These are phyloP conservation scores for Plemyria rubiginata DNA, from an alignment of 2,888 invertebrate genomes.

Conservation along the genomic window DNA sequence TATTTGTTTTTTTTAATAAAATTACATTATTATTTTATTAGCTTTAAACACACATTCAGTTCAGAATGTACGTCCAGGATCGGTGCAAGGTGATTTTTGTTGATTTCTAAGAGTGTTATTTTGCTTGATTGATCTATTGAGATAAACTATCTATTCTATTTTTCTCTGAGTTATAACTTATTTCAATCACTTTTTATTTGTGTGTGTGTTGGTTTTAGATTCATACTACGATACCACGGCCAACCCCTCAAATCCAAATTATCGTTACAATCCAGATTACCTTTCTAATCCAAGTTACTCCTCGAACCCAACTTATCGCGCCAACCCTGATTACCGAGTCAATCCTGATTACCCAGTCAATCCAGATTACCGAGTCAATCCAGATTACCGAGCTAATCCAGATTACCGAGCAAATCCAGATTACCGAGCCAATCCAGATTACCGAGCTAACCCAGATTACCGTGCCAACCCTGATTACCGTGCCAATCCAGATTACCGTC, in stretches of 20 bases:
- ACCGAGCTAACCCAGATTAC: slow-evolving; percentile 19
- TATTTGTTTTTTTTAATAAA: background rate
- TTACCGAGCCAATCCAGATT: slow-evolving; percentile 19
- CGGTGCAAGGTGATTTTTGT: slow-evolving; percentile 24
- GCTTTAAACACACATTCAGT: slow-evolving; percentile 16
- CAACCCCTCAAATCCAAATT: slow-evolving; percentile 24
- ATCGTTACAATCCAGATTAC: slow-evolving; percentile 21
- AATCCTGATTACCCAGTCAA: slow-evolving; percentile 20
- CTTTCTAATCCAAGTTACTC: slow-evolving; percentile 6
- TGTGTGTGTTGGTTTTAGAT: slow-evolving; percentile 33
- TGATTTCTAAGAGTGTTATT: slow-evolving; percentile 1
- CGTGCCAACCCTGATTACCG: slow-evolving; percentile 17
- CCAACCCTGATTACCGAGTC: slow-evolving; percentile 13
- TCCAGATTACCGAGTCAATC: slow-evolving; percentile 13
- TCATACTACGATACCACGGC: slow-evolving; percentile 29
- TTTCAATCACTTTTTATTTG: slow-evolving; percentile 9
- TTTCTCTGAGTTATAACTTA: background rate
- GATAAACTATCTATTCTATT: background rate
- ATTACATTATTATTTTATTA: slow-evolving; percentile 15
- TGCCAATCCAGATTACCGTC: slow-evolving; percentile 15
- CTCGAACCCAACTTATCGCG: slow-evolving; percentile 14
- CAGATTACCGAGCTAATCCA: slow-evolving; percentile 11
- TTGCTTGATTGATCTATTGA: slow-evolving; percentile 14
- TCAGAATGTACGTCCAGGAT: slow-evolving; percentile 20
- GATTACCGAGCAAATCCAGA: slow-evolving; percentile 17